Evolutionary conservation across 2,888 invertebrate species (phyloP).

Genomic region (Athetis lepigone): DNA sequence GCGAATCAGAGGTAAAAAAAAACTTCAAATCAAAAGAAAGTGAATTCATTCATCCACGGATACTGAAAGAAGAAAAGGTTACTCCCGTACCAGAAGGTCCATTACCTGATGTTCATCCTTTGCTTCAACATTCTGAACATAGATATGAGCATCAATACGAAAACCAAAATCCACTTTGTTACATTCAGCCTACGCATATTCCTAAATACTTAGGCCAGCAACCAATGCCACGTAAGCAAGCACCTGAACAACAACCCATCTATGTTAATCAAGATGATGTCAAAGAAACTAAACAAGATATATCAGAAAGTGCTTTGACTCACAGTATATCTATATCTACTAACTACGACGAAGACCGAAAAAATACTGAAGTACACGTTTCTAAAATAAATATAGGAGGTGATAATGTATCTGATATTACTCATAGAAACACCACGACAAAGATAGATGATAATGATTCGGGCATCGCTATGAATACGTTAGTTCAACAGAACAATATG

Average conservation of each 20-base stretch:
- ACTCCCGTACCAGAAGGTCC: slow-evolving; percentile 87
- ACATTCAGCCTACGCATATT: slow-evolving; percentile 91
- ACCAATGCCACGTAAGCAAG: slow-evolving; percentile 78
- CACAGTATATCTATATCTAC: slow-evolving; percentile 87
- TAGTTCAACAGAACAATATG: slow-evolving; percentile 88
- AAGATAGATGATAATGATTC: slow-evolving; percentile 94
- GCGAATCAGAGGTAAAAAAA: slow-evolving; percentile 88
- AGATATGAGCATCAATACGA: slow-evolving; percentile 93
- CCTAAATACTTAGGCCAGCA: slow-evolving; percentile 91
- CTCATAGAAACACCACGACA: slow-evolving; percentile 71
- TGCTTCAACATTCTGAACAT: slow-evolving; percentile 94
- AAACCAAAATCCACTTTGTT: slow-evolving; percentile 88
- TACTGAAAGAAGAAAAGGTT: slow-evolving; percentile 87
- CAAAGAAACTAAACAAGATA: slow-evolving; percentile 75
- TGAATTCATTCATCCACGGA: slow-evolving; percentile 88
- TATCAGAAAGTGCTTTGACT: slow-evolving; percentile 84
- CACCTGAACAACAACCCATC: slow-evolving; percentile 83
- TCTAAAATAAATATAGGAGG: slow-evolving; percentile 89
- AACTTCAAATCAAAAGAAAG: slow-evolving; percentile 91
- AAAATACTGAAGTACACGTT: slow-evolving; percentile 89
- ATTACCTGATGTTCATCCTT: slow-evolving; percentile 91
- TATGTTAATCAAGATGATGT: slow-evolving; percentile 88
- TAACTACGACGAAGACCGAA: slow-evolving; percentile 81
- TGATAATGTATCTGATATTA: slow-evolving; percentile 71
- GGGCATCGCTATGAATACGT: slow-evolving; percentile 93